Base-by-base conservation (phyloP, 2,888 invertebrate species). In the Rhynchonema sp. region DNA sequence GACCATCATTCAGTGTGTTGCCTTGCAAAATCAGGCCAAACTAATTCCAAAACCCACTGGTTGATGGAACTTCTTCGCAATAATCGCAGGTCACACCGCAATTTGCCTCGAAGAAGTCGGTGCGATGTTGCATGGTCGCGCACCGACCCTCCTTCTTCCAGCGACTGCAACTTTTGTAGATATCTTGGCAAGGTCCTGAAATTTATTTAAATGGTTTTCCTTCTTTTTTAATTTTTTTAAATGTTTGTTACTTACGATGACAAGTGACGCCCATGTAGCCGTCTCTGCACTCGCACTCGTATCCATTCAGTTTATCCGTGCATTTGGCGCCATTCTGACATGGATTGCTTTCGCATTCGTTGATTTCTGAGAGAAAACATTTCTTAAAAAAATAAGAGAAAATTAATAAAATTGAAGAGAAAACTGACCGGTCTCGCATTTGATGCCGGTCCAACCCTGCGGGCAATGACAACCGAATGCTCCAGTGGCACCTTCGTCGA, bases 191-290 rank as follows among this genome's bases (percentile, higher is more conserved):
- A 49, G 70, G 68, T 53, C 72, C 72, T 72, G 55, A 22, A 60
- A 53, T 13, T 13, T 2, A 38, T 13, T 38, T 17, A 38, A 38
- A 38, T n/a, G n/a, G n/a, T n/a, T n/a, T n/a, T n/a, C n/a, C n/a
- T n/a, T n/a, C n/a, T n/a, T n/a, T n/a, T n/a, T n/a, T n/a, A n/a
- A n/a, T n/a, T n/a, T n/a, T n/a, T n/a, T n/a, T n/a, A n/a, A n/a
- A n/a, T n/a, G n/a, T n/a, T n/a, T n/a, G n/a, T n/a, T 3, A 68
- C 68, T 64, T 56, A 72, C 72, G 63, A 60, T 72, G 71, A 56
- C 72, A 72, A 58, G 65, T 70, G 27, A 68, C 62, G 23, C 72
- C 72, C 72, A 72, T 72, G 69, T 69, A 72, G 38, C 72, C 72
- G 53, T 59, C 59, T 1, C 67, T 46, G 55, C 72, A 72, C 9